Conservation (phyloP, 37 sponge, comb jelly and placozoan species). For the Chondrilla cf. caribensis region DNA sequence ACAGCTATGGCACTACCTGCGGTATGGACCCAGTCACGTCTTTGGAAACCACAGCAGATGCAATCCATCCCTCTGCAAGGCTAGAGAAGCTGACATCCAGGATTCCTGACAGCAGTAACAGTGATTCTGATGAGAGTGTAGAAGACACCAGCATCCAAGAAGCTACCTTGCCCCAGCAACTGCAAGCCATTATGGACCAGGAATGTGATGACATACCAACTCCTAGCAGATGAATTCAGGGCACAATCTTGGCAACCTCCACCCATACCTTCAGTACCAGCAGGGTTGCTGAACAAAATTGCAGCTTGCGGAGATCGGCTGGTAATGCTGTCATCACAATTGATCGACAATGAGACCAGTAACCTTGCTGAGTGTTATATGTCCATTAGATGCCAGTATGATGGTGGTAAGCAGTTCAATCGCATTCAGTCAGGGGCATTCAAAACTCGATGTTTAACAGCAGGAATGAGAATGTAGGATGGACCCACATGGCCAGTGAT, state of each 20-base stretch:
- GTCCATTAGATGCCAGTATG: neutral
- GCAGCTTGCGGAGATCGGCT: slow-evolving; percentile 8
- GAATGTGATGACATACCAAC: neutral
- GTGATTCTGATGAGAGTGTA: neutral
- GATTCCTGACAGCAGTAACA: neutral
- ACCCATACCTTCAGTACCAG: no score
- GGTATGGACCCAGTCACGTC: neutral
- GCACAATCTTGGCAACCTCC: no score
- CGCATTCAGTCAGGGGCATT: slow-evolving; percentile 25
- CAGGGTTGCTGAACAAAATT: neutral
- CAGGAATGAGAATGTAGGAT: slow-evolving; percentile 22
- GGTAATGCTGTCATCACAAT: slow-evolving; percentile 11
- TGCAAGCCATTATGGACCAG: neutral
- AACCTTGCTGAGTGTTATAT: slow-evolving; percentile 42
- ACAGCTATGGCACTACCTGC: neutral
- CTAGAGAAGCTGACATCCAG: neutral
- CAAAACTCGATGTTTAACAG: slow-evolving; percentile 10
- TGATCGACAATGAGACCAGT: slow-evolving; percentile 32
- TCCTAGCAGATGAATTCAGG: neutral
- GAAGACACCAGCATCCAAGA: neutral
- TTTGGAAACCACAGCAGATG: slow-evolving; percentile 14
- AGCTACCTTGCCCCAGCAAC: neutral
- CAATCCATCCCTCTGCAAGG: neutral
- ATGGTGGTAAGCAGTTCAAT: slow-evolving; percentile 37
- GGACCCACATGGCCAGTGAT: slow-evolving; percentile 23